Conservation (phyloP, 92 coral and sea anemone species). For the Phenganax marumi region DNA sequence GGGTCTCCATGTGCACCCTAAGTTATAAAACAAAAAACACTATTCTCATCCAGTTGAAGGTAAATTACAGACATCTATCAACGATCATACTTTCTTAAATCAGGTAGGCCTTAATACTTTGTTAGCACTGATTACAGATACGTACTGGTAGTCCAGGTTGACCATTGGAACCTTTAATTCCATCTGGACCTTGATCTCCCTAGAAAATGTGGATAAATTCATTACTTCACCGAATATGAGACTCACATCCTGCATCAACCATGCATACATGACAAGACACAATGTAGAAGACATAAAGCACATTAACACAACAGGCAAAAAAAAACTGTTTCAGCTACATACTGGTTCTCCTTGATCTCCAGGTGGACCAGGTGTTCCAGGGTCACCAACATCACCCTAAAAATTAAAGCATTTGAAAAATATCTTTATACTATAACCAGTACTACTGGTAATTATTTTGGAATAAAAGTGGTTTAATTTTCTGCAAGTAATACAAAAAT, state of each 20-base stretch:
- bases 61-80: no score
- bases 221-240: no score
- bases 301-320: not conserved
- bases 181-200: constrained; percentile 20
- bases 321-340: not conserved
- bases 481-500: not conserved
- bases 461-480: no score
- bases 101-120: no score
- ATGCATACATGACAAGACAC: no score
- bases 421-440: not conserved
- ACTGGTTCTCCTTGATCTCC: constrained; percentile 18
- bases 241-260: no score
- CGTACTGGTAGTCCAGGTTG: constrained; percentile 23
- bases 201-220: not conserved
- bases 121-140: not conserved
- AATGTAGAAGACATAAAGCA: not conserved
- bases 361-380: constrained; percentile 16
- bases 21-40: not conserved
- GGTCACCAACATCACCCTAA: constrained; percentile 38
- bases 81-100: no score
- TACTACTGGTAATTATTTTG: no score
- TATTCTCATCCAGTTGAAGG: not conserved
- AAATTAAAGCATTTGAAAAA: not conserved
- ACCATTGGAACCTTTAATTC: constrained; percentile 24
- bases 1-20: constrained; percentile 17